phyloP scores from a whole-genome alignment of 2,113 vertebrate genomes.

The Equus quagga region DNA sequence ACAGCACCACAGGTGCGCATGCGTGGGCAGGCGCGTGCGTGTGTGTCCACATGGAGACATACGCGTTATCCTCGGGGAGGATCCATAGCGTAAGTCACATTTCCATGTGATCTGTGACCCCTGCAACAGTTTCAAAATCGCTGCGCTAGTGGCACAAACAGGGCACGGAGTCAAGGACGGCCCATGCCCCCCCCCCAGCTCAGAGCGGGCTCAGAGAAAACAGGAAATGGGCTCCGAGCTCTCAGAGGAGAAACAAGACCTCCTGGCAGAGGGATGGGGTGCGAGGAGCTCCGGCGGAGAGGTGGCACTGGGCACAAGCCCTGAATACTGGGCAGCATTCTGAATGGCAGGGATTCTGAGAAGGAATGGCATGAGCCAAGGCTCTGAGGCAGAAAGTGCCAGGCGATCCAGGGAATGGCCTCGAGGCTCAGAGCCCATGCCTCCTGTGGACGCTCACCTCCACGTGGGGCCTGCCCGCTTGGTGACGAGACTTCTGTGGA shows the following conservation, averaged over 20 bases:
- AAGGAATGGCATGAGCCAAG: neutral
- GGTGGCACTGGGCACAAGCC: neutral
- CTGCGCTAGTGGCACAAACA: neutral
- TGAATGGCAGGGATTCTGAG: neutral
- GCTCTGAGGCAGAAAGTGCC: neutral
- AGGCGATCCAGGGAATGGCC: too few species aligned
- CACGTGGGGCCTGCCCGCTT: rapidly evolving
- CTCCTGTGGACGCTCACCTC: constrained; percentile 9
- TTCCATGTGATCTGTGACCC: neutral
- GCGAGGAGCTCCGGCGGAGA: neutral
- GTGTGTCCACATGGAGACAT: rapidly evolving
- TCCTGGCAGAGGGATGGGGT: rapidly evolving
- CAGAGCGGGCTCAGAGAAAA: neutral
- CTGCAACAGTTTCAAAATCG: neutral
- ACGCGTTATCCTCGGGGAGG: neutral
- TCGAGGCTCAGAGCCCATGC: too few species aligned
- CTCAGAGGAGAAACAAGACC: neutral
- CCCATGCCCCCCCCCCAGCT: neutral
- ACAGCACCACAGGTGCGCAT: rapidly evolving
- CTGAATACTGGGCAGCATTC: neutral
- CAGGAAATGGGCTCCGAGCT: neutral
- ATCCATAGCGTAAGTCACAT: neutral
- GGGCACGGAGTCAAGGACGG: neutral
- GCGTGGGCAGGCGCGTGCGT: neutral
- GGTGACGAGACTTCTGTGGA: constrained; percentile 64